Percentiles rank a stretch among this genome's conserved stretches.
These are phyloP conservation scores for Chrysina gloriosa DNA, from an alignment of 2,888 invertebrate species.

Conservation along the genomic window DNA sequence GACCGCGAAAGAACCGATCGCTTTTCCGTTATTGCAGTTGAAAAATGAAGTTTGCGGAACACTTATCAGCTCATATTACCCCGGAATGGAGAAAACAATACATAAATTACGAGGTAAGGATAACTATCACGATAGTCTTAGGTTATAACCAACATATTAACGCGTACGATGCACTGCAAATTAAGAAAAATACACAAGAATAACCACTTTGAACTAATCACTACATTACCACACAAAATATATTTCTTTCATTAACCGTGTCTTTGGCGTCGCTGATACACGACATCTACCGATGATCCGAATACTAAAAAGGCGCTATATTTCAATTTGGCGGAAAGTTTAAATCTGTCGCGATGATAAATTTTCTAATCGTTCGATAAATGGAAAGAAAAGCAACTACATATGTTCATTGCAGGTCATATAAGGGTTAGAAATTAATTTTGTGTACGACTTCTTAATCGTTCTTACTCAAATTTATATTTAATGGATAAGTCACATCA, in stretches of 20 bases:
- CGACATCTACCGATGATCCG: conserved; percentile 17
- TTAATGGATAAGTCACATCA: no score
- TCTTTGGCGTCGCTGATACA: background rate
- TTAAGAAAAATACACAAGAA: background rate
- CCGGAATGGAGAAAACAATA: conserved; percentile 95
- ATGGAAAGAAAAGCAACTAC: no score
- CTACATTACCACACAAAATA: conserved; percentile 24
- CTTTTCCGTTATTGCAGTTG: conserved; percentile 27
- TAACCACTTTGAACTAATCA: conserved; percentile 4
- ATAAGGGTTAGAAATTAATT: no score
- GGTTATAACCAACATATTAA: conserved; percentile 20
- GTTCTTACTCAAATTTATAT: no score
- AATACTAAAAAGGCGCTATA: conserved; percentile 20
- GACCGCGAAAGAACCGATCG: conserved; percentile 15
- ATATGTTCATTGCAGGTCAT: no score
- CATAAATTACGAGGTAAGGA: conserved; percentile 76
- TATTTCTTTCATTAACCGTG: background rate
- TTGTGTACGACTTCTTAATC: no score
- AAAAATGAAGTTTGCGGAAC: conserved; percentile 91
- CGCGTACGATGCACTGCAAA: background rate
- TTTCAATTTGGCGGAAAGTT: conserved; percentile 1
- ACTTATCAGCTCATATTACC: conserved; percentile 87
- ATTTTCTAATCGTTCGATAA: background rate
- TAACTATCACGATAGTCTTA: conserved; percentile 8
- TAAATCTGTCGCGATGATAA: background rate